Evolutionary conservation across 2,888 invertebrate species (phyloP), one percentile per base, ranked within the genome.

Genomic region (Amphipyra berbera): DNA sequence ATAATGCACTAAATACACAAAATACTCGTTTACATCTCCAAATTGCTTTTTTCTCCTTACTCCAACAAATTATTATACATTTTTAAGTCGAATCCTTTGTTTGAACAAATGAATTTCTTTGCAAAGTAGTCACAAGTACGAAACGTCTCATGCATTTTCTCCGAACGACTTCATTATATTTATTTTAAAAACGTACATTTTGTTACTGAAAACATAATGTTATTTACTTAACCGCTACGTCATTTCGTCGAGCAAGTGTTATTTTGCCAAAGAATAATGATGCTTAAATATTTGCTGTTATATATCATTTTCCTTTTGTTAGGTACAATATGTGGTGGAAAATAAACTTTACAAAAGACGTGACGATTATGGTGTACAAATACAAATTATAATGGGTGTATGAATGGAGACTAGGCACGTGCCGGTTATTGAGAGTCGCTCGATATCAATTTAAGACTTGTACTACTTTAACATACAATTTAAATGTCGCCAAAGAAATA

Each of bases 291-390:
- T 77, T 66, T 75, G 53, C 55, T 9, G 40, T 58, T 71, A 79
- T 50, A 67, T 68, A 53, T 68, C 65, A 62, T 79, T 69, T 72
- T 78, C 55, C 54, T 68, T 69, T 70, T 70, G 64, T 72, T 45
- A 40, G 37, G 8, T 49, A 35, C 65, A 61, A 64, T 52, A 46
- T 60, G 59, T 56, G 48, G n/a, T 61, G 54, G 52, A 69, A 76
- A 76, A 71, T 68, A 76, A 66, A 71, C 59, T 68, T 63, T 59
- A 79, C 74, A 72, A 68, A 78, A 78, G 74, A 78, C 66, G 74
- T 79, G 76, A 81, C 79, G 76, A 73, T 74, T 61, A 50, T 56
- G 45, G 41, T 65, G 49, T 68, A 41, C 67, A 76, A 76, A 74
- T 68, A 21, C 21, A 21, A 21, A 21, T 21, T 21, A 76, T 56